Base-by-base conservation (phyloP, 2,797 vertebrate genomes). In the Alectoris magna region DNA sequence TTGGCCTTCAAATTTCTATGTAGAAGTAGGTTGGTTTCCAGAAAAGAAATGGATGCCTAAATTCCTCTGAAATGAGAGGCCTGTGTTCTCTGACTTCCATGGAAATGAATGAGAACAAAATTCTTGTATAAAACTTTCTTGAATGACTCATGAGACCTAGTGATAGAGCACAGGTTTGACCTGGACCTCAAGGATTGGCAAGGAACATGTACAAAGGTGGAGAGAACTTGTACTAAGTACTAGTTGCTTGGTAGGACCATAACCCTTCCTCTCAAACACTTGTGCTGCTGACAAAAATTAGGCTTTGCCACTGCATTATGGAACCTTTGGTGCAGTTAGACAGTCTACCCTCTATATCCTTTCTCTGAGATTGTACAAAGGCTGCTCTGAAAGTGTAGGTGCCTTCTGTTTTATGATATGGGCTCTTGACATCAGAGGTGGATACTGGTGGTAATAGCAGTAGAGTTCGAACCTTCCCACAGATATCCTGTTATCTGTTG, bases 241-340 rank as follows among this genome's bases (percentile, higher is more conserved):
- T 43, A 59, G 24, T 36, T n/a, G 2, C 21, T 72, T n/a, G 59
- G 82, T 58, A 44, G 80, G 21, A 24, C 26, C 67, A 55, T 0
- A 0, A 63, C 2, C n/a, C 24, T 70, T 63, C 51, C 16, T 43
- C n/a, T 78, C 38, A 84, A 31, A 68, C 36, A 55, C 0, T 0
- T 5, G 11, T 85, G 11, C 22, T 23, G 23, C 38, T 82, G 62
- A 69, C 26, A 78, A 82, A 82, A 86, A 73, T 38, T 58, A 79
- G 58, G n/a, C 27, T 31, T n/a, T 60, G 22, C 3, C 11, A 8
- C 22, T 63, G 77, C 67, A 51, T 70, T 51, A 31, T 19, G 59
- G 63, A 85, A 11, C 59, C 10, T 60, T 78, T 79, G 51, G n/a
- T 43, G 18, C 17, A 70, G 21, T 86, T 67, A 84, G 23, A 6